Percentiles rank a stretch among this genome's conserved stretches.
phyloP scores from a whole-genome alignment of 1,140 invertebrate species.

The Mya arenaria region DNA sequence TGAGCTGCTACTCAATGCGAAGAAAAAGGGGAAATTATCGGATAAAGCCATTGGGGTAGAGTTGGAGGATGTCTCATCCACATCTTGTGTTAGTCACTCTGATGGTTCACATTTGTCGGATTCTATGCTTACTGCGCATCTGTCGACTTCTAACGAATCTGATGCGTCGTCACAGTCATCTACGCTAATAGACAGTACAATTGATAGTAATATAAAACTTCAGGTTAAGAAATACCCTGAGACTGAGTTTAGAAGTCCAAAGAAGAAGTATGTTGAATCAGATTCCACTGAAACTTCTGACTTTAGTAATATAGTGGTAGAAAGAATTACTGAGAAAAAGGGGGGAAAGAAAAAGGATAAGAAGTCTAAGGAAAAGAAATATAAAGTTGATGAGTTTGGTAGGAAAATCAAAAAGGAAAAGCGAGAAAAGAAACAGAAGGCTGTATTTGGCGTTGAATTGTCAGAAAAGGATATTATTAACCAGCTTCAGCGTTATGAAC shows the following conservation, averaged over 20 bases:
- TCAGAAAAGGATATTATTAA: conserved; percentile 33
- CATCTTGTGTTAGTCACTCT: conserved; percentile 58
- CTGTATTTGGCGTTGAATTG: conserved; percentile 44
- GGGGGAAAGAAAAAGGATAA: conserved; percentile 22
- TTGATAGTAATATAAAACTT: conserved; percentile 34
- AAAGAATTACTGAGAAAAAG: conserved; percentile 30
- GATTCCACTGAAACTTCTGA: conserved; percentile 42
- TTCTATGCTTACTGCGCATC: conserved; percentile 48
- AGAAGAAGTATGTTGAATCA: conserved; percentile 21
- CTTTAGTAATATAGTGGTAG: conserved; percentile 47
- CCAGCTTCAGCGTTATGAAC: conserved; percentile 40
- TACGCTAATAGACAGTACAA: conserved; percentile 44
- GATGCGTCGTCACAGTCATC: conserved; percentile 31
- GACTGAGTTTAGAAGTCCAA: conserved; percentile 22
- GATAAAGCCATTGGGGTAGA: conserved; percentile 67
- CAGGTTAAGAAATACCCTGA: conserved; percentile 33
- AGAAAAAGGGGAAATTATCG: conserved; percentile 66
- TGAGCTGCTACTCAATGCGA: conserved; percentile 72
- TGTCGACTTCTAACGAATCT: conserved; percentile 15
- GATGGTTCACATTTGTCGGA: conserved; percentile 32
- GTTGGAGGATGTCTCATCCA: conserved; percentile 68
- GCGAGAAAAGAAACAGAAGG: conserved; percentile 6
- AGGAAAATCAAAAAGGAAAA: conserved; percentile 42
- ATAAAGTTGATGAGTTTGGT: conserved; percentile 35
- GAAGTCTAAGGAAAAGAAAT: conserved; percentile 44